Evolutionary conservation across 2,113 vertebrate species (phyloP).

Genomic region (Cyphomyrus discorhynchus): DNA sequence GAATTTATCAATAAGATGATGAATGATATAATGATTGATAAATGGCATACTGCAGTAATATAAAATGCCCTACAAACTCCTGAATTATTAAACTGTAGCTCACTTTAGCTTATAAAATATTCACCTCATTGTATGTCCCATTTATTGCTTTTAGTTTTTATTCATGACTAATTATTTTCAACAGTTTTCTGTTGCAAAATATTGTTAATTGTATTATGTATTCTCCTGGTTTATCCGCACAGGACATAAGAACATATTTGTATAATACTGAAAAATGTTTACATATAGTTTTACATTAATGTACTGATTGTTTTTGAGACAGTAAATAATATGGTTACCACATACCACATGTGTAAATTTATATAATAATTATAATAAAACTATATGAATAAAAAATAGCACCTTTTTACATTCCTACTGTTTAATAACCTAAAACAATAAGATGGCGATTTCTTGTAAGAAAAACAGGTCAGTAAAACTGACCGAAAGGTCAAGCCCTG

Average conservation of each 20-base stretch:
- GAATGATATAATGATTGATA: not conserved
- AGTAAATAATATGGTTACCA: not conserved
- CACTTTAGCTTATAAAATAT: not conserved
- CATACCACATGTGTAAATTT: not conserved
- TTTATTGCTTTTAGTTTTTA: not conserved
- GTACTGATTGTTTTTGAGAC: not conserved
- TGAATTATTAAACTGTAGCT: not conserved
- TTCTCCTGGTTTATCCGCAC: not conserved
- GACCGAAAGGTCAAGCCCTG: not conserved
- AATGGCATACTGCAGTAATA: not conserved
- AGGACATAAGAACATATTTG: not conserved
- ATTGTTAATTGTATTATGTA: not conserved
- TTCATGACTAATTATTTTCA: not conserved
- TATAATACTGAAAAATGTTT: not conserved
- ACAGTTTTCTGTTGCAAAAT: not conserved
- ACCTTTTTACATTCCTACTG: not conserved
- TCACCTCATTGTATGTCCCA: not conserved
- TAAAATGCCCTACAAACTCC: not conserved
- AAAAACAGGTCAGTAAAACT: not conserved
- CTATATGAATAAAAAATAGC: not conserved
- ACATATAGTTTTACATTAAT: not conserved
- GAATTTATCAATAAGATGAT: not conserved
- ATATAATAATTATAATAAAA: not conserved
- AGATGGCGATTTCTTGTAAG: not conserved
- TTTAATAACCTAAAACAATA: not conserved